Base-by-base conservation (phyloP, 2,797 vertebrate species). In the Megalops cyprinoides region DNA sequence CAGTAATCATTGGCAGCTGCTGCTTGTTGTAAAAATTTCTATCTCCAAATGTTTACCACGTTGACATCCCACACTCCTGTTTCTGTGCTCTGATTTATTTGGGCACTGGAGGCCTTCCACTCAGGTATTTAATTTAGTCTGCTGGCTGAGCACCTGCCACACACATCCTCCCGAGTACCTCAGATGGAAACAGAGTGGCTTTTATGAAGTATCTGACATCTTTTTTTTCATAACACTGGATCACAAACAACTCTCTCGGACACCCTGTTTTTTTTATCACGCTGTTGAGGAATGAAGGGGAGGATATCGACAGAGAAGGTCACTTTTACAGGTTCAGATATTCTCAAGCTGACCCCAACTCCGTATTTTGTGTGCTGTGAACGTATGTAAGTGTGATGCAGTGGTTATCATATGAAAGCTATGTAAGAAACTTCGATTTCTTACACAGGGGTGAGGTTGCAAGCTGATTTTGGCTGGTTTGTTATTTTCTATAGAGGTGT, bases 61-160 rank as follows among this genome's bases (percentile, higher is more conserved):
- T n/a, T 71, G 20, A 9, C 74, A 42, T 78, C 39, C 55, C 76
- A 18, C 18, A 9, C 9, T 46, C 42, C 23, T 44, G 53, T 31
- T 18, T 44, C 53, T 58, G 37, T n/a, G 34, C 15, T 14, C 28
- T 42, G n/a, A 25, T 53, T 34, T 76, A 76, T 76, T 76, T 53
- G 55, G 28, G 25, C 8, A 1, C 31, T 69, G 65, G 37, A 53
- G 44, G 48, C 37, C 23, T 20, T 76, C 31, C 49, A 39, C 28
- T 51, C 51, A 37, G 25, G 18, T 56, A 55, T 37, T 76, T 53
- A 20, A 46, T 65, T 44, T 78, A 62, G 55, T 42, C 58, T 78
- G 34, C 55, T 48, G 3, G n/a, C 58, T 65, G 34, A 3, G 25
- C 76, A 78, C 42, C 76, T 44, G 39, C 42, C 73, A 46, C 15